A percentile compares a stretch with the other conserved stretches of the same genome.
Evolutionary conservation across 2,797 vertebrate genomes (phyloP).

Genomic region (Lepilemur septentrionalis): DNA sequence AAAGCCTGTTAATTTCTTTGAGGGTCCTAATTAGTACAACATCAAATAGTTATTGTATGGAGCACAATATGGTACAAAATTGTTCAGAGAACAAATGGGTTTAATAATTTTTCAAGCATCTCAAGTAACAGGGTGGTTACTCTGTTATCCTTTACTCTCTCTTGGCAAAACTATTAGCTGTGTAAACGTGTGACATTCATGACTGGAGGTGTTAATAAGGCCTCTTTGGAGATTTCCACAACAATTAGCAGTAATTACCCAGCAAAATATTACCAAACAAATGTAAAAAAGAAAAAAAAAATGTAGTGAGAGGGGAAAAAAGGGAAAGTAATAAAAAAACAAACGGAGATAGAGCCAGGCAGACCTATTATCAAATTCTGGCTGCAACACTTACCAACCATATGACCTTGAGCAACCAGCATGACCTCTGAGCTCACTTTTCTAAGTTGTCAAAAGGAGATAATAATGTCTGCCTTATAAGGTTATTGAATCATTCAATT

Average conservation of each 20-base stretch:
- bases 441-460: not conserved
- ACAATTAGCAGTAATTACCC: slow-evolving; percentile 46
- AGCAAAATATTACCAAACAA: slow-evolving; percentile 15
- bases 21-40: not conserved
- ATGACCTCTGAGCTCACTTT: not conserved
- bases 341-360: not conserved
- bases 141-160: not conserved
- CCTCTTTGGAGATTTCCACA: not conserved
- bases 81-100: not conserved
- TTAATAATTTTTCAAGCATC: slow-evolving; percentile 26
- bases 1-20: not conserved
- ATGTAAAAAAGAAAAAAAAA: not conserved
- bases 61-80: not conserved
- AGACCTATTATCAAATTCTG: not conserved
- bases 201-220: slow-evolving; percentile 51
- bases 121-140: not conserved
- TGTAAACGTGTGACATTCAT: slow-evolving; percentile 35
- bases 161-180: slow-evolving; percentile 16
- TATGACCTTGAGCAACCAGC: not conserved
- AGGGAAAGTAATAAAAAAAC: not conserved
- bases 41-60: not conserved
- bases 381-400: not conserved
- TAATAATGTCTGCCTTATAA: not conserved
- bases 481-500: not conserved
- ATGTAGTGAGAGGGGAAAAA: not conserved